Percentiles rank a stretch among this genome's conserved stretches.
Conservation (phyloP, 37 sponge, comb jelly and placozoan genomes). For the Halichondria panicea region DNA sequence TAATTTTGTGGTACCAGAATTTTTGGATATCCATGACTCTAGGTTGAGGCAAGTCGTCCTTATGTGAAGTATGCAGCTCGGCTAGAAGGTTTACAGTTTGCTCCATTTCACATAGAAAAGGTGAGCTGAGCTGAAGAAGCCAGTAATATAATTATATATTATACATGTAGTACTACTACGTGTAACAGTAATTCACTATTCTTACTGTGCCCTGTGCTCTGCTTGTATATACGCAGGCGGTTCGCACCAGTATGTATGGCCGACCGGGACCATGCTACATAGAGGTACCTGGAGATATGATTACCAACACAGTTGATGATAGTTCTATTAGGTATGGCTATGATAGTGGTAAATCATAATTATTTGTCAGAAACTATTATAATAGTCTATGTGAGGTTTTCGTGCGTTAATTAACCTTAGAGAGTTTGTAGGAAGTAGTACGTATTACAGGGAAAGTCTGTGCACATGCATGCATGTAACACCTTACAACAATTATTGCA, state of each 20-base stretch:
- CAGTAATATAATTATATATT: background rate
- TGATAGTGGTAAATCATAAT: background rate
- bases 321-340: slow-evolving; percentile 31
- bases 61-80: slow-evolving; percentile 81
- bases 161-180: background rate
- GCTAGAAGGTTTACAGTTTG: slow-evolving; percentile 66
- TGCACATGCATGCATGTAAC: background rate
- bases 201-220: background rate
- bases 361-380: background rate
- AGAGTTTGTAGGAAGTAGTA: background rate
- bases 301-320: slow-evolving; percentile 22
- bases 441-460: background rate
- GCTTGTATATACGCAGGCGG: slow-evolving; percentile 13
- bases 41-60: slow-evolving; percentile 33
- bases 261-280: slow-evolving; percentile 87
- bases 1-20: no score
- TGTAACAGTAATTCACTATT: background rate
- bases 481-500: background rate
- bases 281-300: slow-evolving; percentile 86
- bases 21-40: background rate
- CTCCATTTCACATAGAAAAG: slow-evolving; percentile 89
- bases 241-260: slow-evolving; percentile 62
- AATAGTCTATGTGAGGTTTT: background rate
- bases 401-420: background rate
- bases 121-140: slow-evolving; percentile 22